Conservation (phyloP, 2,797 vertebrate species). For the Sphaeramia orbicularis region DNA sequence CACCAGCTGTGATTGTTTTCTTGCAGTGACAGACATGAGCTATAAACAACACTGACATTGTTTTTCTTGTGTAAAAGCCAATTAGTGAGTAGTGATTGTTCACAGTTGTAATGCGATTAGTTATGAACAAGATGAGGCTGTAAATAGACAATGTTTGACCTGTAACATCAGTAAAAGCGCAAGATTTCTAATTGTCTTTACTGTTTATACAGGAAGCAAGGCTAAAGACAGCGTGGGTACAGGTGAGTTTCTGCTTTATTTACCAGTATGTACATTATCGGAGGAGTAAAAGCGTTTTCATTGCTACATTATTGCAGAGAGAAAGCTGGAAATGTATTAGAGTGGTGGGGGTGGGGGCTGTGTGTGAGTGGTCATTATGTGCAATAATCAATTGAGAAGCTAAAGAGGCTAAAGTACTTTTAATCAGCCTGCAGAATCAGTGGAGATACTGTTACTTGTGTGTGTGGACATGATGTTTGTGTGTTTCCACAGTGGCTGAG, state of each 20-base stretch:
- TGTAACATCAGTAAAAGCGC: too few relatives aligned
- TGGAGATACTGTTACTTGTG: conserved; percentile 20
- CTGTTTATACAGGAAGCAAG: conserved; percentile 89
- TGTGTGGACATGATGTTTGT: conserved; percentile 24
- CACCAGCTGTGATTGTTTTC: conserved; percentile 1
- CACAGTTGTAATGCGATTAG: conserved; percentile 4
- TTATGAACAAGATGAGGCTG: neutral
- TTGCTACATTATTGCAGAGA: neutral
- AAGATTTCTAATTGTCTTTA: neutral
- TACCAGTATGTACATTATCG: conserved; percentile 6
- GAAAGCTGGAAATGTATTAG: conserved; percentile 8
- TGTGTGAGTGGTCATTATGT: conserved; percentile 12
- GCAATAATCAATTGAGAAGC: conserved; percentile 30
- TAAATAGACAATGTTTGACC: too few relatives aligned
- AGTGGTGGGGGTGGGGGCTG: neutral
- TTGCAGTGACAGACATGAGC: too few relatives aligned
- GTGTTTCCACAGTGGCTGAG: conserved; percentile 91
- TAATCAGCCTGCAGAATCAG: conserved; percentile 37
- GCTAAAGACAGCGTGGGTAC: conserved; percentile 96
- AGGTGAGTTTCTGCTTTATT: conserved; percentile 84
- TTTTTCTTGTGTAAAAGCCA: conserved; percentile 4
- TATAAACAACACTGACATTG: neutral
- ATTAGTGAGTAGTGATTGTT: conserved; percentile 1
- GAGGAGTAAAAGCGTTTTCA: neutral
- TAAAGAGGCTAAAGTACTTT: conserved; percentile 22